phyloP scores from a whole-genome alignment of 2,113 vertebrate genomes.

The Polypterus bichir region DNA sequence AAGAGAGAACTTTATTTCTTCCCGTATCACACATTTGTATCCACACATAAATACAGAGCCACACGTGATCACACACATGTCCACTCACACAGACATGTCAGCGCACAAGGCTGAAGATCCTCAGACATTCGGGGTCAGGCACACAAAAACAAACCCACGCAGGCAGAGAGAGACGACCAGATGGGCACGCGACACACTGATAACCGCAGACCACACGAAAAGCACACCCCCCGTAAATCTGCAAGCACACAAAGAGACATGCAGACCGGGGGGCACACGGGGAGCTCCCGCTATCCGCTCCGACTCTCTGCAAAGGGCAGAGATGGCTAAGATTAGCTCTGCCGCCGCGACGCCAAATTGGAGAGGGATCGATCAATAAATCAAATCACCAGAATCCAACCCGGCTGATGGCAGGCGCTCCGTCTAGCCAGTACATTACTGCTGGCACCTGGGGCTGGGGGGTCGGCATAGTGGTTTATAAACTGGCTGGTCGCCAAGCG shows the following conservation, averaged over 20 bases:
- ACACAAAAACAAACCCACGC: background rate
- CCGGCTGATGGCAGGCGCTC: conserved; percentile 72
- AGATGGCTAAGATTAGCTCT: conserved; percentile 72
- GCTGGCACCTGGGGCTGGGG: conserved; percentile 51
- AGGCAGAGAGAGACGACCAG: conserved; percentile 11
- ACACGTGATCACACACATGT: no score
- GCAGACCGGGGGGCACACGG: no score
- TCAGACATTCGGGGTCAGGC: no score
- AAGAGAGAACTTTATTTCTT: no score
- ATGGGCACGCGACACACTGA: conserved; percentile 9
- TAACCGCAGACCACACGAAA: no score
- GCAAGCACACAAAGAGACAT: no score
- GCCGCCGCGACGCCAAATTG: conserved; percentile 82
- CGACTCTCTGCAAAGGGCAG: conserved; percentile 34
- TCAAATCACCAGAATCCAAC: conserved; percentile 95
- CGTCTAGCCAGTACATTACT: conserved; percentile 89
- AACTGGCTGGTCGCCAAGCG: conserved; percentile 56
- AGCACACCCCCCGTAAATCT: no score
- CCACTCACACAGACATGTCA: no score
- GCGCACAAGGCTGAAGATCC: no score
- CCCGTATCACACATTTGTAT: no score
- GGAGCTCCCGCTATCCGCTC: conserved; percentile 15
- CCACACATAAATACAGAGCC: no score
- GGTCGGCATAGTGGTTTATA: conserved; percentile 34
- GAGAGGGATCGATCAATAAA: conserved; percentile 93